Evolutionary conservation across 2,113 vertebrate species (phyloP), one percentile per base, ranked within the genome.

Genomic region (Aegotheles bennettii): DNA sequence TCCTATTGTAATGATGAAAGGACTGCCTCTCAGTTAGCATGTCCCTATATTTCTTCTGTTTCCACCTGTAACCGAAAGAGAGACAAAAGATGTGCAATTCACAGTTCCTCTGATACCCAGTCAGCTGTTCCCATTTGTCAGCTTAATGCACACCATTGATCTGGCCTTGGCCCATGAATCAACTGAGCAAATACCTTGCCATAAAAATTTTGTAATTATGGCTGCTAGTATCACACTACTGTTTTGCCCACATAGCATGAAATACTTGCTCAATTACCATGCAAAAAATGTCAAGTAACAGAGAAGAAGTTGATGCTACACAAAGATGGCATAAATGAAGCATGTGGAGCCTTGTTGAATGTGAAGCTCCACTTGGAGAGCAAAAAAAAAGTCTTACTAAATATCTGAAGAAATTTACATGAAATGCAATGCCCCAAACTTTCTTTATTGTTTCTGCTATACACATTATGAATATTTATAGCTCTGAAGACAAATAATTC

Each of bases 381-480:
- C 36, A 89, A 82, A 57, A 36, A 59, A 84, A 74, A 83, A 40
- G 4, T 82, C 28, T 73, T 45, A 53, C 7, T 40, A 84, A 78
- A 50, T 75, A 73, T 36, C 65, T 29, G 10, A 91, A 84, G 53
- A 91, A 69, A 60, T 71, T 59, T 63, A 74, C 70, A 83, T 81
- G 56, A 90, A 86, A 84, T 64, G 11, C 20, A 64, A 64, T 38
- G 48, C 59, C 74, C 53, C 35, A 87, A 78, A 82, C 61, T 75
- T 96, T 47, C 63, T 85, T 74, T 53, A 75, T 93, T 94, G 73
- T 93, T 91, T 89, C 61, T 42, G 51, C 21, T 12, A 57, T 84
- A 47, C 36, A 57, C 56, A 31, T 59, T 91, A 89, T 94, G 94
- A 95, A 95, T 97, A 97, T 95, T 97, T 87, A 97, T 93, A 91